Conservation (phyloP, 2,797 vertebrate genomes). For the Threskiornis aethiopicus region DNA sequence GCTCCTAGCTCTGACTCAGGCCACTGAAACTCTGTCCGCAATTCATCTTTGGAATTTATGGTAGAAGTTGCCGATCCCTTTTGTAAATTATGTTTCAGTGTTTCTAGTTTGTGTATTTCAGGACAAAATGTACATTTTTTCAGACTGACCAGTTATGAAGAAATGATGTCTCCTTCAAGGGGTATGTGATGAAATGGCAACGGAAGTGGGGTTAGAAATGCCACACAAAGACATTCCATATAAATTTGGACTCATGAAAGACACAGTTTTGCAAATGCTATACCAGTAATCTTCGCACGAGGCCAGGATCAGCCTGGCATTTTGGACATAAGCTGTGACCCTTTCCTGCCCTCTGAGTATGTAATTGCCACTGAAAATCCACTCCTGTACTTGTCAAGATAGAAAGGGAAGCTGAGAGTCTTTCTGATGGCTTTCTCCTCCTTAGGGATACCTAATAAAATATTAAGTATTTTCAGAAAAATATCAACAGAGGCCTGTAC, state of each 20-base stretch:
- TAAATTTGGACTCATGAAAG: neutral
- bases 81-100: neutral
- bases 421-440: conserved; percentile 12
- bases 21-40: neutral
- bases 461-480: conserved; percentile 26
- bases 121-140: neutral
- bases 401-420: neutral
- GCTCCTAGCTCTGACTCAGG: neutral
- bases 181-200: neutral
- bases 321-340: neutral
- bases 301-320: neutral
- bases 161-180: neutral
- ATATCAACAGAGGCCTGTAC: neutral
- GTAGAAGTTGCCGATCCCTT: neutral
- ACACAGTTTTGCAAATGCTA: neutral
- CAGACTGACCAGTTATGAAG: neutral
- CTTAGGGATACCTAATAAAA: conserved; percentile 18
- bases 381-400: neutral
- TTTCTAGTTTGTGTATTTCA: neutral
- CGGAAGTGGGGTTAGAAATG: neutral
- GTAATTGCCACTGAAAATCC: neutral
- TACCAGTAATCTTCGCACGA: neutral
- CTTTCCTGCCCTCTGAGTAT: neutral
- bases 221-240: neutral
- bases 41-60: neutral